A percentile compares a stretch with the other conserved stretches of the same genome.
Conservation (phyloP, 2,113 vertebrate genomes). For the Conger conger region DNA sequence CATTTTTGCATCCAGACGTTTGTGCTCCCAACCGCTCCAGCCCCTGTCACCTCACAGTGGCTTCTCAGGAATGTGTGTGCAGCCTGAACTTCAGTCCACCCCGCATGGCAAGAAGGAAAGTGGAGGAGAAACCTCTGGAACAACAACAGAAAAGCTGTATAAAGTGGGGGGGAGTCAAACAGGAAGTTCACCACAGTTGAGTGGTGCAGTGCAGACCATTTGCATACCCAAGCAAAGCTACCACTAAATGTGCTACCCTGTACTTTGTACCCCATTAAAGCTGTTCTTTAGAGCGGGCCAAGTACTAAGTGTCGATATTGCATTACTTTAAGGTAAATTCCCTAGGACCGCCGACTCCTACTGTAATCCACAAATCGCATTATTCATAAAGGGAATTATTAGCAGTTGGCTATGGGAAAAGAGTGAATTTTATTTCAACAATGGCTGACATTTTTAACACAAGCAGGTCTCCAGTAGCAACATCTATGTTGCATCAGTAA, state of each 20-base stretch:
- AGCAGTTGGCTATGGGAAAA: constrained; percentile 1
- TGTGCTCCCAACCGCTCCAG: not conserved
- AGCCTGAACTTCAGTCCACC: not conserved
- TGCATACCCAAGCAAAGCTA: constrained; percentile 1
- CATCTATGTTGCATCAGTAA: constrained; percentile 26
- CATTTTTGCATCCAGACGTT: not conserved
- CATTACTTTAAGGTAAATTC: constrained; percentile 33
- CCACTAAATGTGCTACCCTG: constrained; percentile 43
- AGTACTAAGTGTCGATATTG: constrained; percentile 30
- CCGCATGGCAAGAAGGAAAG: not conserved
- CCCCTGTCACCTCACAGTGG: not conserved
- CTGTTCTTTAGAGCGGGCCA: constrained; percentile 35
- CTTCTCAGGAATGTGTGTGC: not conserved
- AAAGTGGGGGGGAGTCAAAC: not conserved
- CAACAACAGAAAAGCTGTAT: not conserved
- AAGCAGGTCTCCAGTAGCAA: constrained; percentile 18
- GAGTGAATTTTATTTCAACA: constrained; percentile 27
- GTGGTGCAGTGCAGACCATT: too few relatives aligned
- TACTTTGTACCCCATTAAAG: constrained; percentile 52
- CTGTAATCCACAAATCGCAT: constrained; percentile 24
- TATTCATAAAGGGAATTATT: constrained; percentile 2
- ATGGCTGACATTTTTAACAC: constrained; percentile 19
- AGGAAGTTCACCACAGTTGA: constrained; percentile 23
- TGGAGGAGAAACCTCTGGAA: constrained; percentile 2
- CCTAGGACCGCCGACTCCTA: constrained; percentile 28